Percentiles rank a stretch among this genome's conserved stretches.
Conservation (phyloP, 2,113 vertebrate species). For the Pleuronectes platessa region DNA sequence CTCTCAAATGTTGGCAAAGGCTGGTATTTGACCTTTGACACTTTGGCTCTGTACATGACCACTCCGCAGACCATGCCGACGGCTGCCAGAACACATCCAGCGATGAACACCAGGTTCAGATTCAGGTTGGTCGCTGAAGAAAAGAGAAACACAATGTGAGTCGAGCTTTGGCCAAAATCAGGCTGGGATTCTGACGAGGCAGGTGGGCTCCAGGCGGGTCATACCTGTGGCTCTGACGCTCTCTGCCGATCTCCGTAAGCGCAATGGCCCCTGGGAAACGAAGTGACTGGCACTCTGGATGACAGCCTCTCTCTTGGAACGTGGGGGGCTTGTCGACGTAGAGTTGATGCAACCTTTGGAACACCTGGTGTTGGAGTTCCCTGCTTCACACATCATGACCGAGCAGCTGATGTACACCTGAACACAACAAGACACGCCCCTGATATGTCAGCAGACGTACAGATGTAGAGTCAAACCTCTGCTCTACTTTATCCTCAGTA, state of each 20-base stretch:
- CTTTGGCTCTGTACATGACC: slow-evolving; percentile 57
- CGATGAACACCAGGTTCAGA: slow-evolving; percentile 69
- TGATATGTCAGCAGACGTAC: not conserved
- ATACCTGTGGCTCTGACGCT: slow-evolving; percentile 33
- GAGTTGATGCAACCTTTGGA: slow-evolving; percentile 63
- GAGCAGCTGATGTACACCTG: slow-evolving; percentile 75
- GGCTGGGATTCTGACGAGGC: not conserved
- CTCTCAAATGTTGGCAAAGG: slow-evolving; percentile 39
- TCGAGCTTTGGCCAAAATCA: not conserved
- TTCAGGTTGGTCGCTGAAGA: slow-evolving; percentile 57
- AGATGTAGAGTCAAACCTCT: not conserved
- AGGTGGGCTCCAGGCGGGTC: not conserved
- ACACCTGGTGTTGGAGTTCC: slow-evolving; percentile 70
- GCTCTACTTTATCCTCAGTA: too few relatives aligned
- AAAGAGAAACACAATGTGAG: not conserved
- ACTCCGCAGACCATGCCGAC: slow-evolving; percentile 65
- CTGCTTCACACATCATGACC: slow-evolving; percentile 75
- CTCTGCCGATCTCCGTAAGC: slow-evolving; percentile 53
- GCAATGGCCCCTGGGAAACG: slow-evolving; percentile 82
- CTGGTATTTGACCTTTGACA: slow-evolving; percentile 57
- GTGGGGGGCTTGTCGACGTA: not conserved
- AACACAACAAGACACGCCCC: not conserved
- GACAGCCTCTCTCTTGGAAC: slow-evolving; percentile 55
- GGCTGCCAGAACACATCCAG: slow-evolving; percentile 67
- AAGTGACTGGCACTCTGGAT: slow-evolving; percentile 71